Percentiles rank a stretch among this genome's conserved stretches.
Conservation (phyloP, 2,797 vertebrate species). For the Leuciscus waleckii region DNA sequence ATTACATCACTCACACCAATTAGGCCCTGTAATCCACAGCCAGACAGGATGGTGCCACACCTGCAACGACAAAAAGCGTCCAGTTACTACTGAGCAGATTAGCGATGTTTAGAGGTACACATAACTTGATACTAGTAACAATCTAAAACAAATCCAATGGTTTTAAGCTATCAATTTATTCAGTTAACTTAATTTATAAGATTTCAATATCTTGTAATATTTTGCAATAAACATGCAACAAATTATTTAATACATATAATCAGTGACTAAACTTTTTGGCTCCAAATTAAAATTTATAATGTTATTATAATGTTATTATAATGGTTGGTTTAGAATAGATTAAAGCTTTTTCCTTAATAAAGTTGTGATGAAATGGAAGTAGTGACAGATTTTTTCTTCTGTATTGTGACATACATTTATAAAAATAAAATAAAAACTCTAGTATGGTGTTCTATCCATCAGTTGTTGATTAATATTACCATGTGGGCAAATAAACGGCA, state of each 20-base stretch:
- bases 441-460: neutral
- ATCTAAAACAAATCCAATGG: neutral
- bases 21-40: conserved; percentile 76
- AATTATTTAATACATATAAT: neutral
- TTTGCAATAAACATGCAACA: neutral
- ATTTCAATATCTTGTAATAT: neutral
- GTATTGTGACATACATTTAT: neutral
- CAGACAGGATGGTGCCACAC: conserved; percentile 75
- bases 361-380: neutral
- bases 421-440: neutral
- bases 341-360: neutral
- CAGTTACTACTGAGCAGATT: neutral
- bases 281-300: neutral
- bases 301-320: too few species aligned
- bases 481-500: neutral
- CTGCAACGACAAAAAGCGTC: conserved; percentile 47
- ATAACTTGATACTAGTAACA: neutral
- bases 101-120: neutral
- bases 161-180: neutral
- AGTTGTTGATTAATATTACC: neutral
- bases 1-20: conserved; percentile 71
- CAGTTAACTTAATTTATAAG: neutral
- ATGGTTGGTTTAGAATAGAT: neutral
- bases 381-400: neutral
- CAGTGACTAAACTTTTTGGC: neutral